These are phyloP conservation scores for Halichoerus grypus DNA, from an alignment of 2,113 vertebrate species.

Conservation along the genomic window DNA sequence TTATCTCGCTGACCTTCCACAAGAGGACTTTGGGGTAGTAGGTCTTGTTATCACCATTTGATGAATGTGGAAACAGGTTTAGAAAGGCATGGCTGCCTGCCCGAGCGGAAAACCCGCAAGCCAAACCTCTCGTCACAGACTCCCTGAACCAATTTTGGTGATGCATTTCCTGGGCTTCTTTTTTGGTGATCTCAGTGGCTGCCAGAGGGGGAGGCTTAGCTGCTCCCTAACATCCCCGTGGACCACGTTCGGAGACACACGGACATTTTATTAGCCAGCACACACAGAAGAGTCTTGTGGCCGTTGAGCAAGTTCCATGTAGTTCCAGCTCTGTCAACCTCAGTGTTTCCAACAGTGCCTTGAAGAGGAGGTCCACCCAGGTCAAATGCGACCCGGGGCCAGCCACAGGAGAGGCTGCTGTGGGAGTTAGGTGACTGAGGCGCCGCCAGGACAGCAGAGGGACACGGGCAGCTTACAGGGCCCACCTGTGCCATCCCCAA, in stretches of 20 bases:
- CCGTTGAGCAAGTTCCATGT: neutral
- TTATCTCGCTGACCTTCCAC: neutral
- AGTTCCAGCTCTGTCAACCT: neutral
- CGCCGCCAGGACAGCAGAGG: neutral
- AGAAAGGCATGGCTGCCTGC: neutral
- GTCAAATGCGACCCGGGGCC: neutral
- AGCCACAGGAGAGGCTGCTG: neutral
- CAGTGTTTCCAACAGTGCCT: neutral
- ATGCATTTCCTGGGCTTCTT: neutral
- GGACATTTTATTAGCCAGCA: neutral
- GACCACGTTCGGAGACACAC: neutral
- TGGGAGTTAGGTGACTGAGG: neutral
- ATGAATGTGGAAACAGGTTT: neutral
- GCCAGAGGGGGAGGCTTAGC: neutral
- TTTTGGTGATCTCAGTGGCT: neutral
- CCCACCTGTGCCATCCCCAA: neutral
- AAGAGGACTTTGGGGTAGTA: neutral
- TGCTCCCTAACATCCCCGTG: fast-evolving
- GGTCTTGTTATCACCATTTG: neutral
- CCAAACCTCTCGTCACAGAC: neutral
- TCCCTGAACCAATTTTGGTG: neutral
- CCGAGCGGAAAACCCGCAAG: neutral
- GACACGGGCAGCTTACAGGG: neutral
- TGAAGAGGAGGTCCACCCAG: neutral
- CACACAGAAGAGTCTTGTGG: neutral